Base-by-base conservation (phyloP, 2,113 vertebrate genomes). In the Sphyrna mokarran region DNA sequence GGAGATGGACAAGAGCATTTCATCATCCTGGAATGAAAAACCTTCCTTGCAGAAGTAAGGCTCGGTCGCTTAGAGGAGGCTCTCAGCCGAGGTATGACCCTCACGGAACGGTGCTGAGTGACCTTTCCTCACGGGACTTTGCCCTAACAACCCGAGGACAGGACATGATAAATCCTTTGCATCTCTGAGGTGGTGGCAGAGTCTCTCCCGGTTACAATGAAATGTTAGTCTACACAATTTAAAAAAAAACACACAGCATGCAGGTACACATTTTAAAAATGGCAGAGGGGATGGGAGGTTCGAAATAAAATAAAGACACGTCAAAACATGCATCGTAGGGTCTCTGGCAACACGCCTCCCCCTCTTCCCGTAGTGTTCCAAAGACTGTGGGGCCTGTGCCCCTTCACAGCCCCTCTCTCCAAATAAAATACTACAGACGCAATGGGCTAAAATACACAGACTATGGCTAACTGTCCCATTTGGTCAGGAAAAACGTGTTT, bases 221-320 rank as follows among this genome's bases (percentile, higher is more conserved):
- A 68, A 93, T 22, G 16, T 37, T 63, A 93, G 89, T 93, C 61
- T 37, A 37, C 2, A 33, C n/a, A n/a, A 68, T 66, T 20, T 40
- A 22, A 22, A 66, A 93, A 89, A 91, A 91, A 63, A 63, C 61
- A 61, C 54, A 91, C 66, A 66, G 89, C 89, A 93, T 93, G 89
- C 89, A 93, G 40, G n/a, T 37, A 93, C 89, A 66, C n/a, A 23
- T 66, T 29, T 93, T 66, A 66, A 93, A 93, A 63, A 61, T 1
- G 33, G 54, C 48, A 54, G 48, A 54, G 87, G 61, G 7, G 61
- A 7, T 54, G 61, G 61, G 61, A 13, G 54, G 9, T 29, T 63
- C 54, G 33, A 91, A 37, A 63, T 68, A 93, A n/a, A 93, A 93
- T 68, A 61, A 93, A 63, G 63, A 68, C 89, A 68, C 63, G 37